Evolutionary conservation across 53 echinoderm and acorn worm genomes (phyloP), one percentile per base, ranked within the genome.

Genomic region (Temnopleurus reevesii): DNA sequence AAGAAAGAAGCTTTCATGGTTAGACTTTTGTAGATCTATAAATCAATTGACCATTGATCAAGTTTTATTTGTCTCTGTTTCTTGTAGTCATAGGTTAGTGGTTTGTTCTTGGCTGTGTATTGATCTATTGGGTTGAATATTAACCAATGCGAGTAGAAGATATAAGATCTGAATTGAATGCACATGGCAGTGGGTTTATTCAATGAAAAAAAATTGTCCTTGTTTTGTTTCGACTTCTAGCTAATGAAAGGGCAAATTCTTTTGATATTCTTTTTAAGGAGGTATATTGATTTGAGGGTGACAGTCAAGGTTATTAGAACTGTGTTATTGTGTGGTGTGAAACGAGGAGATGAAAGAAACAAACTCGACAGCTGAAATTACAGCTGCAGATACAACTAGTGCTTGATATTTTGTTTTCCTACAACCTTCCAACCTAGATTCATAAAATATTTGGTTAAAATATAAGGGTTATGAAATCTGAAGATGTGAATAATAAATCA

Each of bases 11-110:
- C 41, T 19, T n/a, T n/a, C n/a, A n/a, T 71, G 71, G 71, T 71
- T 71, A 38, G 63, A 63, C 9, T n/a, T 41, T 41, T 71, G 71
- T 43, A 71, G 71, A 71, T n/a, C n/a, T n/a, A n/a, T 71, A 71
- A 36, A 71, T 41, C 41, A 36, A 71, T 41, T 71, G 38, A 71
- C 71, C 71, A 71, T 71, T 71, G 71, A 71, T 41, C 41, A 71
- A 41, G 41, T 23, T 71, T 63, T 61, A 36, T 66, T 66, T 18
- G 19, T 71, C 41, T n/a, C 21, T 71, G n/a, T 71, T 41, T n/a
- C 41, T 21, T 71, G n/a, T 71, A 43, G 71, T 71, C 41, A 6
- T 41, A 43, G n/a, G 36, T n/a, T 41, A 63, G 71, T 71, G 71
- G 36, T 23, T 41, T 71, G 8, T 8, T 29, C 63, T 33, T 63